These are phyloP conservation scores for Tretioscincus oriximinensis DNA, from an alignment of 2,113 vertebrate genomes.

Conservation along the genomic window DNA sequence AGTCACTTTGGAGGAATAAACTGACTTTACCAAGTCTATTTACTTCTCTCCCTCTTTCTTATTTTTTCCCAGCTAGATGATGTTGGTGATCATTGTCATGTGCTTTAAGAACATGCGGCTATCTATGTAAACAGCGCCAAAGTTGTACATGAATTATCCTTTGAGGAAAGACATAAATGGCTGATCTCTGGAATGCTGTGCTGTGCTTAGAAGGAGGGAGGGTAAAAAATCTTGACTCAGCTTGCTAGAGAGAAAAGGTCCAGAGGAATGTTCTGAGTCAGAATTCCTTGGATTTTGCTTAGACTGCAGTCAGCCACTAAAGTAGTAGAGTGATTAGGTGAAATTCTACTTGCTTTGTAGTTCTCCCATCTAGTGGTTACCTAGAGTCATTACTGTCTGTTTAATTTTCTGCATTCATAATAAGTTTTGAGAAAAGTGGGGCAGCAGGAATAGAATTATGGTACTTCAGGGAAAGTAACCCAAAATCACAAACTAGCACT, in stretches of 20 bases:
- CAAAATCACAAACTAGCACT: not conserved
- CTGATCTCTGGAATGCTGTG: conserved; percentile 38
- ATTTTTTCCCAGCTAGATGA: not conserved
- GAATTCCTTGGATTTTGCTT: conserved; percentile 22
- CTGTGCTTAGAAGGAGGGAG: not conserved
- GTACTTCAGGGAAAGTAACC: not conserved
- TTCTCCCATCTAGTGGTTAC: conserved; percentile 55
- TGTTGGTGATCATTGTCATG: not conserved
- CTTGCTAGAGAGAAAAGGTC: conserved; percentile 26
- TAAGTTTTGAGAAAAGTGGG: not conserved
- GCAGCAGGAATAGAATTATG: not conserved
- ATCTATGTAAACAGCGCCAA: not conserved
- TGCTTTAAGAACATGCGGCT: not conserved
- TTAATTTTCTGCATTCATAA: not conserved
- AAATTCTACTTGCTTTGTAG: conserved; percentile 43
- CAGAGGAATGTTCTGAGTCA: conserved; percentile 44
- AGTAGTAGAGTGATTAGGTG: not conserved
- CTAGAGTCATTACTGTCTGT: conserved; percentile 35
- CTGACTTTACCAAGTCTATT: not conserved
- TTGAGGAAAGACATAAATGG: not conserved
- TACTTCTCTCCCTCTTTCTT: not conserved
- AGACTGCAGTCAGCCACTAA: not conserved
- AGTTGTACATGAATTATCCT: not conserved
- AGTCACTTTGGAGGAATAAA: not conserved
- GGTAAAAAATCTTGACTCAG: conserved; percentile 42